Base-by-base conservation (phyloP, 2,888 invertebrate species). In the Lepidocyrtinus sp. region DNA sequence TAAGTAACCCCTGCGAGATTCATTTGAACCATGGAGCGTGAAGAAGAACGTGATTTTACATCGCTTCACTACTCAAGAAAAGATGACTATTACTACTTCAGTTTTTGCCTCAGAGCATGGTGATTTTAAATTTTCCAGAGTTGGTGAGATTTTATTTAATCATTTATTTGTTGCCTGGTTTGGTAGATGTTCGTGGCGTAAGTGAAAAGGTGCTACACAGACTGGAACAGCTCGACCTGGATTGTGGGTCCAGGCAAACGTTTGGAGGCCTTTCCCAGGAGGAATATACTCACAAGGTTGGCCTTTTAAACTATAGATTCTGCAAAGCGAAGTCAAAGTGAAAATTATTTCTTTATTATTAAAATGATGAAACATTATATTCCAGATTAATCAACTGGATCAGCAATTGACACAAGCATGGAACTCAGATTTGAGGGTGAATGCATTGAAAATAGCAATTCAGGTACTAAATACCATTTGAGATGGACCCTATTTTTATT, bases 401-500 rank as follows among this genome's bases (percentile, higher is more conserved):
- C 93, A 93, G 88, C 96, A 97, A 89, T 91, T 99, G 26, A 93
- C 95, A 61, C 92, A 92, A 89, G 97, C 98, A 5, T 99, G 99
- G 99, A 93, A 95, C 87, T 92, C 94, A 25, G 98, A 99, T 89
- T 97, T 98, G 89, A 91, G 98, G 86, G 97, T 97, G 0, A 96
- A 96, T 90, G 95, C 98, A 2, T 91, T 98, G 50, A 98, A 98
- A 91, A 98, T 99, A 88, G 96, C 94, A 0, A 98, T 99, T 86
- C 98, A 92, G 90, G 92, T 92, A 86, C 27, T 61, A 63, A 27
- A n/a, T n/a, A n/a, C n/a, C n/a, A n/a, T n/a, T n/a, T n/a, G n/a
- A n/a, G n/a, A n/a, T n/a, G n/a, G n/a, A n/a, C n/a, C n/a, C n/a
- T n/a, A n/a, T n/a, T n/a, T n/a, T n/a, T n/a, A n/a, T n/a, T n/a